Evolutionary conservation across 2,888 invertebrate genomes (phyloP), one percentile per base, ranked within the genome.

Genomic region (Philaethria dido): DNA sequence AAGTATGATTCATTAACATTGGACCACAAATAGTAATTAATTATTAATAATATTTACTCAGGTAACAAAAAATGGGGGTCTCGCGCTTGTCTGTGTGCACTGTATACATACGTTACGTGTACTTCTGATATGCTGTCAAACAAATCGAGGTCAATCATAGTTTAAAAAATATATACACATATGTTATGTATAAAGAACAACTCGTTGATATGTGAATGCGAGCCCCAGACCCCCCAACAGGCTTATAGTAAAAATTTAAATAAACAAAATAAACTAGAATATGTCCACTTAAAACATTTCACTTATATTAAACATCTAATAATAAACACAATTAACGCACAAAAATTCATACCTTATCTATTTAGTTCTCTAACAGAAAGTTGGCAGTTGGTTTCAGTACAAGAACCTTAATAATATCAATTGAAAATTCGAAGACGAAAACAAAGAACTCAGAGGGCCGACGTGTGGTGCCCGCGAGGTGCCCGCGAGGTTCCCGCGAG

Each of bases 11-110:
- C 88, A 85, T 88, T 86, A 92, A 91, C 88, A 93, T 93, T 93
- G 93, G 93, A 93, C 93, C 93, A 90, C 93, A 88, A 83, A 89
- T 92, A 81, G 88, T 92, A 90, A 89, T 89, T 89, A 88, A 87
- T 89, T 87, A 89, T 86, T 84, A 84, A 86, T 89, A 89, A 86
- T 90, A 90, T 88, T 86, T 88, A 92, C 87, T 93, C 93, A 93
- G 93, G 93, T 93, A 93, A 93, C 93, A 92, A 92, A 92, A 89
- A 90, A 82, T 84, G 83, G 88, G 82, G 80, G 77, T 78, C 87
- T 78, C 87, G 85, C 86, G 82, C 80, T 72, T 76, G 73, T 64
- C 50, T 29, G 65, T n/a, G n/a, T n/a, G n/a, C n/a, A n/a, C 64
- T 65, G 69, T 69, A 71, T 74, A 73, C 20, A 44, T 60, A 45